Evolutionary conservation across 2,888 invertebrate species (phyloP).

Genomic region (Pseudolycoriella hygida): DNA sequence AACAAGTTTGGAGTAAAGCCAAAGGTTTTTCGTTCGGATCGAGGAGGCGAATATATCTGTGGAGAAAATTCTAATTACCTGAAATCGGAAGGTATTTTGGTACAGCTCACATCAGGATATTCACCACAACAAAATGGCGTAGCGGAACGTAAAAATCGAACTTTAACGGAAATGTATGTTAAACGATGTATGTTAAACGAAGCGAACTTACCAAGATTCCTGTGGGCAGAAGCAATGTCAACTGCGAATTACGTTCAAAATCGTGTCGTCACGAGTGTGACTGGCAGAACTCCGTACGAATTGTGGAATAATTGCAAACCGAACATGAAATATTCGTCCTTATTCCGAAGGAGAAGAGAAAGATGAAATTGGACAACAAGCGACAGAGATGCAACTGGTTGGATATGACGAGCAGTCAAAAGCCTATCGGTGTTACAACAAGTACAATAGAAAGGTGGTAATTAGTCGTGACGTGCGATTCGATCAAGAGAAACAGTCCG

Average conservation of each 20-base stretch:
- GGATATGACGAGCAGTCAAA: constrained; percentile 1
- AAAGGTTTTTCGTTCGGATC: constrained; percentile 12
- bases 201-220: constrained; percentile 12
- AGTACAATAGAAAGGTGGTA: constrained; percentile 9
- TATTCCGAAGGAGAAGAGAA: not conserved
- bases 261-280: not conserved
- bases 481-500: no score
- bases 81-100: constrained; percentile 14
- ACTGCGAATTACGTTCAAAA: constrained; percentile 8
- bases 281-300: constrained; percentile 9
- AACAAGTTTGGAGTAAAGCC: constrained; percentile 1
- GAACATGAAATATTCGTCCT: constrained; percentile 1
- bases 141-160: constrained; percentile 16
- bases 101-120: constrained; percentile 17
- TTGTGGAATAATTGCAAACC: constrained; percentile 1
- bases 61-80: constrained; percentile 12
- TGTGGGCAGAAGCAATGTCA: constrained; percentile 19
- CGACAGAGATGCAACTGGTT: constrained; percentile 1
- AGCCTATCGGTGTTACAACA: not conserved
- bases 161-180: constrained; percentile 15
- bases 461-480: constrained; percentile 8
- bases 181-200: constrained; percentile 14
- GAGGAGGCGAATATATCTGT: constrained; percentile 15
- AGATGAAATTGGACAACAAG: not conserved
- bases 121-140: constrained; percentile 19